Percentiles rank a stretch among this genome's conserved stretches.
Conservation (phyloP, 2,113 vertebrate genomes). For the Gila orcuttii region DNA sequence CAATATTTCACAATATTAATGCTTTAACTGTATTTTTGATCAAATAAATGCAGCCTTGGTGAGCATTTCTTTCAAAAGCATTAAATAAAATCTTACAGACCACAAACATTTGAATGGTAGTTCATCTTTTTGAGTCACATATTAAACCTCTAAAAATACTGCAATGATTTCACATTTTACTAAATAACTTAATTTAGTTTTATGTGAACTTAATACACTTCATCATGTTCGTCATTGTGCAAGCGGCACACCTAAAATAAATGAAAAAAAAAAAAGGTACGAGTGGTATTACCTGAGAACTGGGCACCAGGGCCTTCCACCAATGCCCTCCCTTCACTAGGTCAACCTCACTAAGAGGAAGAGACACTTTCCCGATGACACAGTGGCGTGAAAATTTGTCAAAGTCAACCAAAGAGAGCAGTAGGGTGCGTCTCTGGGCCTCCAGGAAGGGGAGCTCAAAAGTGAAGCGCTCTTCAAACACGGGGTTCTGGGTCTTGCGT, state of each 20-base stretch:
- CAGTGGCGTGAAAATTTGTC: constrained; percentile 92
- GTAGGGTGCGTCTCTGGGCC: constrained; percentile 88
- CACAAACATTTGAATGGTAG: not conserved
- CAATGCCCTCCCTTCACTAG: constrained; percentile 91
- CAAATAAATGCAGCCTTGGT: not conserved
- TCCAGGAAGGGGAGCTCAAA: constrained; percentile 90
- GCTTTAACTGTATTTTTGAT: not conserved
- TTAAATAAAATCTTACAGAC: not conserved
- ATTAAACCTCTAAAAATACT: not conserved
- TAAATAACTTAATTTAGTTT: not conserved
- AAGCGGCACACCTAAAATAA: not conserved
- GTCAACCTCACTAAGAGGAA: constrained; percentile 85
- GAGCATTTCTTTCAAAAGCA: not conserved
- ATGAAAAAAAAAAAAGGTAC: not conserved
- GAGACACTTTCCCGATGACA: constrained; percentile 86
- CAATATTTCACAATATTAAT: not conserved
- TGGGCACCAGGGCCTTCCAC: constrained; percentile 91
- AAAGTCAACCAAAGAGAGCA: constrained; percentile 87
- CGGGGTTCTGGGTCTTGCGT: constrained; percentile 87
- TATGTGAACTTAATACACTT: not conserved
- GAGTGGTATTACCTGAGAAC: constrained; percentile 80
- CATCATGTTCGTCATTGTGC: not conserved
- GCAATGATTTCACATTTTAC: not conserved
- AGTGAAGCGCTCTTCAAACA: constrained; percentile 90
- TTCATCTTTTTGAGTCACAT: not conserved